A percentile compares a stretch with the other conserved stretches of the same genome.
Conservation (phyloP, 2,888 invertebrate genomes). For the Escarpia spicata region DNA sequence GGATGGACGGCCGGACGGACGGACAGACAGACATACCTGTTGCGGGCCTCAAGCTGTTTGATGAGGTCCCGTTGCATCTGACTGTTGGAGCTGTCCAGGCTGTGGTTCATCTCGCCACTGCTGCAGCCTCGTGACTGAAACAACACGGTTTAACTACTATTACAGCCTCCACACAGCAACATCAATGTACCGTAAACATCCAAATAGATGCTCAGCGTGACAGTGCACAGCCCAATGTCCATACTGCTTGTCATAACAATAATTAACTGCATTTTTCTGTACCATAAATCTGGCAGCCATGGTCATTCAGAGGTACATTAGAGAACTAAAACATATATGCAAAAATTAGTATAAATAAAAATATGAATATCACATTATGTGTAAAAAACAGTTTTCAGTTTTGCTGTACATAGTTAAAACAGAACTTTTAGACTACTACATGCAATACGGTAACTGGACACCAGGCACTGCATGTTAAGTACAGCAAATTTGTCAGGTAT, state of each 20-base stretch:
- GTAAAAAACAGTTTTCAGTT: not conserved
- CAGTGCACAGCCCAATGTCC: not conserved
- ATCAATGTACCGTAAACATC: not conserved
- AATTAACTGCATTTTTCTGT: too few relatives aligned
- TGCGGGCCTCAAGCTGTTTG: slow-evolving; percentile 91
- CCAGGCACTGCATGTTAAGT: not conserved
- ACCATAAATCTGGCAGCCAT: too few relatives aligned
- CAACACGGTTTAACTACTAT: not conserved
- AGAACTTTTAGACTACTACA: not conserved
- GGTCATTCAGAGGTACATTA: too few relatives aligned
- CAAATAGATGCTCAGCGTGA: not conserved
- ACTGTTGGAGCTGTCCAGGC: slow-evolving; percentile 80
- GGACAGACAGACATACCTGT: slow-evolving; percentile 66
- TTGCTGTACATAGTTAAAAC: not conserved
- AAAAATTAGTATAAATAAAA: too few relatives aligned
- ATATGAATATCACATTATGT: not conserved
- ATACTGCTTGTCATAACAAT: not conserved
- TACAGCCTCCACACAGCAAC: not conserved
- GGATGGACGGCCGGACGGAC: not conserved
- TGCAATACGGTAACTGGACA: not conserved
- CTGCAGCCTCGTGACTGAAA: not conserved
- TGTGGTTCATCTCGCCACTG: slow-evolving; percentile 72
- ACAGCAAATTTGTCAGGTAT: not conserved
- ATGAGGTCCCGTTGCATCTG: slow-evolving; percentile 81
- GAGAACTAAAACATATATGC: too few relatives aligned